Evolutionary conservation across 2,113 vertebrate genomes (phyloP).

Genomic region (Cynocephalus volans): DNA sequence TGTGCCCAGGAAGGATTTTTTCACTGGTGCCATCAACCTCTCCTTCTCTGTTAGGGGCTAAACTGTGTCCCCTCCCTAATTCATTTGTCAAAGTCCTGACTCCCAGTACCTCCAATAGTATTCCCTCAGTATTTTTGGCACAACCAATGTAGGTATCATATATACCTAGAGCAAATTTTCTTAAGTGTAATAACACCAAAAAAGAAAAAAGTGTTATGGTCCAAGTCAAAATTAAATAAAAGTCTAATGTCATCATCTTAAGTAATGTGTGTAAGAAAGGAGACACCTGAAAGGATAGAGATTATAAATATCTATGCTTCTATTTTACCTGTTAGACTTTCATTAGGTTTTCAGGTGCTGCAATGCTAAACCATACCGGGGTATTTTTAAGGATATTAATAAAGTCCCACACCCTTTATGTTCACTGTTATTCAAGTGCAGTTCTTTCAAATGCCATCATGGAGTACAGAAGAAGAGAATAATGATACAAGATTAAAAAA

Average conservation of each 20-base stretch:
- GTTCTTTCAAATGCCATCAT: background rate
- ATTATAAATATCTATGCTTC: background rate
- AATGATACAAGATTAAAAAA: background rate
- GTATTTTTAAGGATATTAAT: background rate
- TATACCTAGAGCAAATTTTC: background rate
- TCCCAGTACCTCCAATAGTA: background rate
- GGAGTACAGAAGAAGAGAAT: background rate
- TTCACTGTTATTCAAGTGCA: background rate
- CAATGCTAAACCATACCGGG: background rate
- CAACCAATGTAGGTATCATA: background rate
- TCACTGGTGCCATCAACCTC: background rate
- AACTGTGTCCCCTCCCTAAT: background rate
- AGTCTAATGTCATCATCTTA: background rate
- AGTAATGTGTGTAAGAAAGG: background rate
- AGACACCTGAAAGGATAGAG: background rate
- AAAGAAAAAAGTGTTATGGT: background rate
- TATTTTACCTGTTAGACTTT: slow-evolving; percentile 7
- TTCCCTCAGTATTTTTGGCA: background rate
- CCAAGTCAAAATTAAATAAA: slow-evolving; percentile 26
- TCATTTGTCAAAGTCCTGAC: background rate
- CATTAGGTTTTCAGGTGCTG: background rate
- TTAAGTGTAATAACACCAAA: background rate
- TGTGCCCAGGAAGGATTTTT: background rate
- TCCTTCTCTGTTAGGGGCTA: background rate
- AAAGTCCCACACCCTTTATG: background rate